Conservation (phyloP, 1,140 invertebrate species). For the Vanessa atalanta region DNA sequence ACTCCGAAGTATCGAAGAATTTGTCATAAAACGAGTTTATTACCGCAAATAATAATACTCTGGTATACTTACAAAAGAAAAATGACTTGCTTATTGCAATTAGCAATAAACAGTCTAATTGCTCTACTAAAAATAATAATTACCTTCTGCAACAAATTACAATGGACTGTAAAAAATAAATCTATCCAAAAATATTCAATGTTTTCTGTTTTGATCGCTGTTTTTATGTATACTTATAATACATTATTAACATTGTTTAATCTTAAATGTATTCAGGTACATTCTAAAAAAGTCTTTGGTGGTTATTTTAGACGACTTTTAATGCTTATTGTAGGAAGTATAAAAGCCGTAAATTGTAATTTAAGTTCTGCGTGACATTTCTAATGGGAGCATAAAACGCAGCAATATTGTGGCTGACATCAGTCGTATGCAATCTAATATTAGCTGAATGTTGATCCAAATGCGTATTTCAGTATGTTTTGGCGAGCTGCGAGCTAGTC, state of each 20-base stretch:
- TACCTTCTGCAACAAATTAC: too few relatives aligned
- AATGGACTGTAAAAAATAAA: too few relatives aligned
- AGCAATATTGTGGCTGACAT: conserved; percentile 49
- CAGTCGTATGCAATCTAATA: conserved; percentile 55
- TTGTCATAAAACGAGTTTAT: not conserved
- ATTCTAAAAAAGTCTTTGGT: too few relatives aligned
- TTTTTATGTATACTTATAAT: too few relatives aligned
- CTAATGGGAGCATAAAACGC: conserved; percentile 16
- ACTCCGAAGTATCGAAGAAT: not conserved
- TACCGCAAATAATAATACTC: not conserved
- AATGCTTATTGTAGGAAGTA: too few relatives aligned
- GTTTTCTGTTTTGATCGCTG: too few relatives aligned
- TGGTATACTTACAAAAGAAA: not conserved
- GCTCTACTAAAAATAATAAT: too few relatives aligned
- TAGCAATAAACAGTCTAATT: too few relatives aligned
- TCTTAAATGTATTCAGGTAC: too few relatives aligned
- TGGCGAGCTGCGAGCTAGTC: conserved; percentile 39
- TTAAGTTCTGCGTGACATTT: conserved; percentile 14
- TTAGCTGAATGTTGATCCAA: conserved; percentile 54
- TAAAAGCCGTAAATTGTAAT: not conserved
- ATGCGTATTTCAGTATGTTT: conserved; percentile 55
- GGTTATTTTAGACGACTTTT: too few relatives aligned
- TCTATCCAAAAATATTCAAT: too few relatives aligned
- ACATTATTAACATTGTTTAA: too few relatives aligned
- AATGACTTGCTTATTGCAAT: not conserved